Conservation (phyloP, 2,888 invertebrate genomes). For the Drosophila fungiperda region DNA sequence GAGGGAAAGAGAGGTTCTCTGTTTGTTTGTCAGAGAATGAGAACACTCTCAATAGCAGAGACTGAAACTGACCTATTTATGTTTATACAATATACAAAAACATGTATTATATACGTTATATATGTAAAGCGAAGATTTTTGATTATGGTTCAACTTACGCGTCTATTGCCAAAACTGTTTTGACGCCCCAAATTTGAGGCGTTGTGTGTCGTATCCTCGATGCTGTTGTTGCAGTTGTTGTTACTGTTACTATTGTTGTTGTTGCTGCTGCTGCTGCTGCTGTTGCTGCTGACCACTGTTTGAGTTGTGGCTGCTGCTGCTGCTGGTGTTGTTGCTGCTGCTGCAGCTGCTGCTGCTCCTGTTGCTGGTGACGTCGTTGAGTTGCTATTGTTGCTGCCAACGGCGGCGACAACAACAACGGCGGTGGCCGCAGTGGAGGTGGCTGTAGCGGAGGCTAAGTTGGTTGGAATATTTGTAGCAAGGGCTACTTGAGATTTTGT, state of each 20-base stretch:
- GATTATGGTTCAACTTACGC: slow-evolving; percentile 77
- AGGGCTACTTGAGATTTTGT: slow-evolving; percentile 85
- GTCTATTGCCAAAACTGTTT: slow-evolving; percentile 84
- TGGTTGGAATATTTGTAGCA: slow-evolving; percentile 84
- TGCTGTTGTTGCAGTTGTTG: slow-evolving; percentile 57
- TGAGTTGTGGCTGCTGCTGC: slow-evolving; percentile 16
- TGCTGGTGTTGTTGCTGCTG: slow-evolving; percentile 39
- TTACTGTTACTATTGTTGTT: slow-evolving; percentile 27
- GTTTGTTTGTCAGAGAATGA: slow-evolving; percentile 2
- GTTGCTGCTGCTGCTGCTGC: slow-evolving; percentile 24
- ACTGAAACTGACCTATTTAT: slow-evolving; percentile 52
- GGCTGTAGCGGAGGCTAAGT: slow-evolving; percentile 80
- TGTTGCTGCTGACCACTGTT: slow-evolving; percentile 9
- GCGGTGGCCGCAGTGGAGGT: slow-evolving; percentile 73
- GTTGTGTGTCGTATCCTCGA: slow-evolving; percentile 69
- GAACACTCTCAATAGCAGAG: slow-evolving; percentile 14
- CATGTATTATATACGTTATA: neutral
- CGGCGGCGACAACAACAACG: slow-evolving; percentile 76
- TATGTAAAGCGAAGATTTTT: neutral
- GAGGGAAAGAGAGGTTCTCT: neutral
- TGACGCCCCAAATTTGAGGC: slow-evolving; percentile 80
- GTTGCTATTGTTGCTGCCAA: slow-evolving; percentile 66
- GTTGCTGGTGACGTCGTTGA: slow-evolving; percentile 55
- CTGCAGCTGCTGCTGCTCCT: slow-evolving; percentile 25
- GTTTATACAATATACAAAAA: neutral